Evolutionary conservation across 2,797 vertebrate genomes (phyloP).

Genomic region (Amblyraja radiata): DNA sequence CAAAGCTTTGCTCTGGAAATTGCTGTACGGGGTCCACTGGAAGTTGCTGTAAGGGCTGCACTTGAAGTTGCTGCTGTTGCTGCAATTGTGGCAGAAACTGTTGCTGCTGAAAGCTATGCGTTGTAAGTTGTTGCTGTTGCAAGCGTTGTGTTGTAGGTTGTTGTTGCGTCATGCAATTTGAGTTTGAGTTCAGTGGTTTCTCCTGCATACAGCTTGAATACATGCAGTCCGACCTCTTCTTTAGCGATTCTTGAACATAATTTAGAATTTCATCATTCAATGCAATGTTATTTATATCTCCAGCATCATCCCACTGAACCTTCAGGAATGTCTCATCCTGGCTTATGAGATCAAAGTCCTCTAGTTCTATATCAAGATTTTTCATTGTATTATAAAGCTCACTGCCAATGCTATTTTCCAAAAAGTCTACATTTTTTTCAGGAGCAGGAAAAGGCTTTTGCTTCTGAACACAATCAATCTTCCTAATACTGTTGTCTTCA

Average conservation of each 20-base stretch:
- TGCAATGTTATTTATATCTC: conserved; percentile 57
- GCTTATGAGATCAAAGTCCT: conserved; percentile 60
- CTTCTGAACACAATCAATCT: conserved; percentile 51
- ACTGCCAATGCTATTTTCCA: conserved; percentile 56
- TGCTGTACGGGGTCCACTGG: not conserved
- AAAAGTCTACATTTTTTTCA: conserved; percentile 48
- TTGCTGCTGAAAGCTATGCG: not conserved
- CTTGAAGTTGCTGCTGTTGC: conserved; percentile 42
- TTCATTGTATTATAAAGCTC: conserved; percentile 71
- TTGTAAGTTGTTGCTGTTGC: conserved; percentile 16
- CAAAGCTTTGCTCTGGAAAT: not conserved
- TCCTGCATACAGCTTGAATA: conserved; percentile 53
- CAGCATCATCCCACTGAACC: conserved; percentile 55
- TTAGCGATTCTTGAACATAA: conserved; percentile 66
- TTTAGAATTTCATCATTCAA: conserved; percentile 61
- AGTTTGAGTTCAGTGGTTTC: conserved; percentile 47
- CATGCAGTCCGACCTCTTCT: conserved; percentile 53
- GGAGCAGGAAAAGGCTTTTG: conserved; percentile 41
- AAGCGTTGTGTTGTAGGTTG: not conserved
- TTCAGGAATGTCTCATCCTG: conserved; percentile 65
- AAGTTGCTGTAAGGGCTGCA: conserved; percentile 9
- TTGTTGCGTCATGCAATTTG: conserved; percentile 49
- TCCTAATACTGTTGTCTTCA: conserved; percentile 52
- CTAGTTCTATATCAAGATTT: conserved; percentile 62
- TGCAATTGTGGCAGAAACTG: conserved; percentile 39